Conservation (phyloP, 2,797 vertebrate species). For the Natrix natrix region DNA sequence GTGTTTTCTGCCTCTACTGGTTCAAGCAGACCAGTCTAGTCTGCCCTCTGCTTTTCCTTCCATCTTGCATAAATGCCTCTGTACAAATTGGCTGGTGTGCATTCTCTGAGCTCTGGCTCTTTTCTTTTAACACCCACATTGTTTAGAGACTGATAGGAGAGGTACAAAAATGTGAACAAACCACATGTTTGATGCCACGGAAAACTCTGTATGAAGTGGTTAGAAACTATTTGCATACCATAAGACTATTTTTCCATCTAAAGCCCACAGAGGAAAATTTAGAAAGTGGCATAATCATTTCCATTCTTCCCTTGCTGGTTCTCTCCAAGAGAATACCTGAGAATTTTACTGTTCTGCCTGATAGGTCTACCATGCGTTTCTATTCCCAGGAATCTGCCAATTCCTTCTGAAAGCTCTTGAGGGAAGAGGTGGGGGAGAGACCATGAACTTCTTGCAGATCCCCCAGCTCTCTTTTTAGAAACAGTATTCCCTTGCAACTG, state of each 20-base stretch:
- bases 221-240: not conserved
- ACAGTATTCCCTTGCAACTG: conserved; percentile 34
- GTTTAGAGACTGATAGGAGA: not conserved
- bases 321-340: not conserved
- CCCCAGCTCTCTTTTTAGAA: conserved; percentile 30
- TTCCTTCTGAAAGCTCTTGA: conserved; percentile 22
- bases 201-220: not conserved
- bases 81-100: not conserved
- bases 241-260: not conserved
- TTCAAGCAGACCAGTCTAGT: not conserved
- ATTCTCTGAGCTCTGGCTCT: not conserved
- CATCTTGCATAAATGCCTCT: not conserved
- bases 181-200: not conserved
- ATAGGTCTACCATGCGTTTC: not conserved
- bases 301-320: conserved; percentile 10
- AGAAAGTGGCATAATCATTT: not conserved
- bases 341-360: conserved; percentile 8
- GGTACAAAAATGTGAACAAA: not conserved
- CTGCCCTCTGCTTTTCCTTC: not conserved
- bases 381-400: conserved; percentile 30
- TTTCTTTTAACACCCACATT: not conserved
- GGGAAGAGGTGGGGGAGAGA: conserved; percentile 20
- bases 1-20: not conserved
- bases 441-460: not conserved
- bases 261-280: not conserved